Base-by-base conservation (phyloP, 2,888 invertebrate species). In the Lordiphosa fenestrarum region DNA sequence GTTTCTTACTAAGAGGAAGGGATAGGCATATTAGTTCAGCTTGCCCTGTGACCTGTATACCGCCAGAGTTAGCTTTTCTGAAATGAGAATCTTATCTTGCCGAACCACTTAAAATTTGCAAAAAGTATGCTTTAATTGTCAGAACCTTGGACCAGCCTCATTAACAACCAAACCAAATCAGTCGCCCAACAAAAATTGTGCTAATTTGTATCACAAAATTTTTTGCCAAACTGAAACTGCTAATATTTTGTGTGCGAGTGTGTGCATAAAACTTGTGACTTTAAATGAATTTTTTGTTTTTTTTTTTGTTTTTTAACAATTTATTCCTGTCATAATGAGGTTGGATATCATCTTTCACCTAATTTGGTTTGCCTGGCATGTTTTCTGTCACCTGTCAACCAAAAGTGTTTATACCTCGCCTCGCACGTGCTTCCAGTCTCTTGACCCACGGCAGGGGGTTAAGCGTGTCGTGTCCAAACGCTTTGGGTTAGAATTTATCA, bases 271-370 rank as follows among this genome's bases (percentile, higher is more conserved):
- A 30, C 30, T 30, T 30, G 30, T 30, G 30, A 30, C 30, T 30
- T 30, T 9, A 30, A 30, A 30, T 30, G 9, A 30, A 30, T 30
- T 30, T 10, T 30, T 30, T 30, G 7, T 30, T 30, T 30, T 10
- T 30, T 30, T 30, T 30, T 30, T 30, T 9, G 9, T 30, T 30
- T 30, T 30, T 9, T 15, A 15, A 30, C 30, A 30, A 30, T 30
- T 30, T 30, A 30, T 30, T 30, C 30, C 69, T 75, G 80, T 60
- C 69, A 58, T 72, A 72, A 72, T 75, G 80, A 57, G 52, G 39
- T 56, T 47, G 42, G 81, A 83, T 80, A 71, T 47, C 49, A 76
- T 76, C 70, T 50, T 50, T 54, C 44, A 40, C 51, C 38, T 42
- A 63, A 42, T 42, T 53, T 23, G 23, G 25, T 59, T 48, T 44